A percentile compares a stretch with the other conserved stretches of the same genome.
Conservation (phyloP, 2,888 invertebrate species). For the Cyaniris semiargus region DNA sequence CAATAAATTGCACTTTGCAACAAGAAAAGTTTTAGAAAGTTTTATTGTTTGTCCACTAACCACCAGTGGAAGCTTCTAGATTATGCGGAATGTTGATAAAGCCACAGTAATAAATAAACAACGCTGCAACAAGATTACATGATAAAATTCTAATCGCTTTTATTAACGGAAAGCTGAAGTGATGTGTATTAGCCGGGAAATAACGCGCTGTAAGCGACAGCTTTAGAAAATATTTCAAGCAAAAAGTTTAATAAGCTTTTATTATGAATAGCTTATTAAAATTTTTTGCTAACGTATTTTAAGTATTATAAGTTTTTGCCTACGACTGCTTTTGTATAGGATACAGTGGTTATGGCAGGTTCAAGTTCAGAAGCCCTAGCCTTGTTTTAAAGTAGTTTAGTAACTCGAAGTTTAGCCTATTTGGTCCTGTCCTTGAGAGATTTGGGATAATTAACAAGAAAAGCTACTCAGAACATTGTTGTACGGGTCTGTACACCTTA, state of each 20-base stretch:
- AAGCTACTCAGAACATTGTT: too few relatives aligned
- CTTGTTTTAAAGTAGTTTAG: too few relatives aligned
- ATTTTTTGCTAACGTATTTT: not conserved
- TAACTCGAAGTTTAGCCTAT: too few relatives aligned
- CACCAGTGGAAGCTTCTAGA: not conserved
- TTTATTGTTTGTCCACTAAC: not conserved
- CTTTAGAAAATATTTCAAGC: not conserved
- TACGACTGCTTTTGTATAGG: too few relatives aligned
- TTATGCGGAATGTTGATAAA: not conserved
- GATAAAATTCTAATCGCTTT: not conserved
- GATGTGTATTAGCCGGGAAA: not conserved
- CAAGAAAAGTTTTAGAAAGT: not conserved
- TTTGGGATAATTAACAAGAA: too few relatives aligned
- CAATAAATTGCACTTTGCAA: not conserved
- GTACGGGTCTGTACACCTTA: too few relatives aligned
- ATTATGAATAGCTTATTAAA: not conserved
- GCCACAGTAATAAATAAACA: not conserved
- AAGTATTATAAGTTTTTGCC: not conserved
- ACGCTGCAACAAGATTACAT: not conserved
- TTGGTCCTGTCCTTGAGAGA: too few relatives aligned
- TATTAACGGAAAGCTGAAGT: conserved; percentile 4
- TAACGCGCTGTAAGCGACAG: not conserved
- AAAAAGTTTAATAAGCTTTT: not conserved
- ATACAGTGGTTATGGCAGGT: too few relatives aligned
- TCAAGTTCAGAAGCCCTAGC: too few relatives aligned